Conservation (phyloP, 2,797 vertebrate genomes). For the Pseudochirops corinnae region DNA sequence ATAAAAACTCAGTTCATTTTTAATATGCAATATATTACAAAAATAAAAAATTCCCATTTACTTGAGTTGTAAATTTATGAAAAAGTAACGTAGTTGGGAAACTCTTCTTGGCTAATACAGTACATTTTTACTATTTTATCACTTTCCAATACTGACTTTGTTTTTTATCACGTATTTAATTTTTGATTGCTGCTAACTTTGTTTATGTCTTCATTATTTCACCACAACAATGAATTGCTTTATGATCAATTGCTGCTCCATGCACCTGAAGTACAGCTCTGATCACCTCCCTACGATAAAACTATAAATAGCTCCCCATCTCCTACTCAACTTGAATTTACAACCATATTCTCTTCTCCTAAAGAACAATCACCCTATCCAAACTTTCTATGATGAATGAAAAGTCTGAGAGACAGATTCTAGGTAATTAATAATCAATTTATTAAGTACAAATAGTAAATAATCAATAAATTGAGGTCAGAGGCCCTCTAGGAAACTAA, state of each 20-base stretch:
- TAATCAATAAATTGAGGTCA: not conserved
- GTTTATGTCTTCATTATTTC: conserved; percentile 46
- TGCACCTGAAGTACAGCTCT: conserved; percentile 1
- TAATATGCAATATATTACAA: conserved; percentile 85
- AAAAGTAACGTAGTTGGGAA: conserved; percentile 73
- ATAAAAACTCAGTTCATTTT: conserved; percentile 87
- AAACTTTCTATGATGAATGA: not conserved
- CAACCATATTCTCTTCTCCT: not conserved
- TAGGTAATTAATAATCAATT: not conserved
- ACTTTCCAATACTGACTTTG: conserved; percentile 58
- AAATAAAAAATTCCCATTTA: conserved; percentile 85
- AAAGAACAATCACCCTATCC: not conserved
- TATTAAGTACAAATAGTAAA: not conserved
- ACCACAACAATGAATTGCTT: conserved; percentile 38
- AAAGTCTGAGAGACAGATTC: not conserved
- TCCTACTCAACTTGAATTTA: not conserved
- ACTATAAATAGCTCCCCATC: not conserved
- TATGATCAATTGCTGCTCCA: conserved; percentile 54
- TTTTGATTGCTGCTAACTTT: conserved; percentile 67
- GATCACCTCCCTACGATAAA: not conserved
- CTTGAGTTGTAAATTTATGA: conserved; percentile 78
- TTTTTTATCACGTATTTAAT: conserved; percentile 32
- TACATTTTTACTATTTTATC: conserved; percentile 36
- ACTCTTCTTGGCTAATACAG: conserved; percentile 57
- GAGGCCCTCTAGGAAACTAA: not conserved